Evolutionary conservation across 2,113 vertebrate genomes (phyloP).

Genomic region (Hyperoodon ampullatus): DNA sequence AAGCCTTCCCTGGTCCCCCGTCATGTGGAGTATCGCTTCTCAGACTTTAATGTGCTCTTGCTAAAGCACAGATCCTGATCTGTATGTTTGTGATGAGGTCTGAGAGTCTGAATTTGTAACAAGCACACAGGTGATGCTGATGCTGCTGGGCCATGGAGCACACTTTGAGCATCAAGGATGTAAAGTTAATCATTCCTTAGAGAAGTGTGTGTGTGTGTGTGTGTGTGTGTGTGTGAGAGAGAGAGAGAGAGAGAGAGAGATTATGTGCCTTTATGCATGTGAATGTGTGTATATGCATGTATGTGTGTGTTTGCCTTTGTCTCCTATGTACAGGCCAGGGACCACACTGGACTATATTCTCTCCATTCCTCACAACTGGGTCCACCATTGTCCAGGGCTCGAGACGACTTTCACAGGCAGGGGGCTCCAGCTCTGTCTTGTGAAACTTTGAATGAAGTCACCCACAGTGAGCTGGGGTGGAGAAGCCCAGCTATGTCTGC

Average conservation of each 20-base stretch:
- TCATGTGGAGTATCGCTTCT: fast-evolving
- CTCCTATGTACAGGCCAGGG: neutral
- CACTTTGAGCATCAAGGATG: neutral
- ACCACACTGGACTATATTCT: neutral
- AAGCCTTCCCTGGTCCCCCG: no score
- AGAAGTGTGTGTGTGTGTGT: neutral
- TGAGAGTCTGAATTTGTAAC: neutral
- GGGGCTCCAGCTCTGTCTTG: neutral
- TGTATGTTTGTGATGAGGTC: neutral
- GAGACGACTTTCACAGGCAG: neutral
- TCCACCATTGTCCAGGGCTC: neutral
- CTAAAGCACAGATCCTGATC: neutral
- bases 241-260: no score
- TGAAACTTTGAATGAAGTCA: neutral
- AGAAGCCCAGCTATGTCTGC: neutral
- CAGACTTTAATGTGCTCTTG: neutral
- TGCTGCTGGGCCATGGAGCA: neutral
- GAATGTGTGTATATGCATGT: neutral
- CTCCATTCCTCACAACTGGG: neutral
- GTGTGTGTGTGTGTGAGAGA: no score
- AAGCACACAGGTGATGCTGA: neutral
- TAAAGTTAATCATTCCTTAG: neutral
- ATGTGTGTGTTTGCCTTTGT: neutral
- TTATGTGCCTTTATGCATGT: no score
- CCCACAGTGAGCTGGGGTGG: neutral